Evolutionary conservation across 2,113 vertebrate species (phyloP).

Genomic region (Neoarius graeffei): DNA sequence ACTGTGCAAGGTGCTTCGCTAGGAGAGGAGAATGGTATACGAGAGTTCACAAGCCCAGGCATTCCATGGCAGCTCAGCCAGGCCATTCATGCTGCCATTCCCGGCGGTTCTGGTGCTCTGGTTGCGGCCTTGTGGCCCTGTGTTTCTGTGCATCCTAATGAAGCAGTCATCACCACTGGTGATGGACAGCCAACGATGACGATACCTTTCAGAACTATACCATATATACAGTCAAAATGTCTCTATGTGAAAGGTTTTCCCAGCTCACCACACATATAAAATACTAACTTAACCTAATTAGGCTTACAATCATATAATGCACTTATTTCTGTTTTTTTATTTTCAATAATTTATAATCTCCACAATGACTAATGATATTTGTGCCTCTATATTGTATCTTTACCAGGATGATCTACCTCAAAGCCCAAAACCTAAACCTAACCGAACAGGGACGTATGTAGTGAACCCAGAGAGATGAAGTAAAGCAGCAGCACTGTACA

Average conservation of each 20-base stretch:
- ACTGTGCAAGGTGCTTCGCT: too few relatives aligned
- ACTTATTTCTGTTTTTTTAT: background rate
- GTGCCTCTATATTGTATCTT: slow-evolving; percentile 33
- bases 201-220: too few relatives aligned
- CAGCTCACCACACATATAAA: background rate
- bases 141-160: too few relatives aligned
- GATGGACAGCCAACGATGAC: too few relatives aligned
- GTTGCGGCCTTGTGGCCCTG: too few relatives aligned
- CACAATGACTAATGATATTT: background rate
- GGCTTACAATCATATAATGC: background rate
- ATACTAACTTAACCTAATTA: background rate
- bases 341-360: background rate
- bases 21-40: too few relatives aligned
- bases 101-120: too few relatives aligned
- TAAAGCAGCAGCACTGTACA: background rate
- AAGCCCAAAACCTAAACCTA: slow-evolving; percentile 50
- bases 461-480: slow-evolving; percentile 58
- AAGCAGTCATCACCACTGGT: too few relatives aligned
- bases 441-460: slow-evolving; percentile 57
- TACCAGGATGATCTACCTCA: slow-evolving; percentile 46
- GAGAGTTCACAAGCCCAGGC: too few relatives aligned
- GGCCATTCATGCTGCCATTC: too few relatives aligned
- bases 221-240: background rate
- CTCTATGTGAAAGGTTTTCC: background rate
- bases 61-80: too few relatives aligned